Percentiles rank a stretch among this genome's conserved stretches.
Conservation (phyloP, 23 tunicate genomes). For the Phallusia fumigata region DNA sequence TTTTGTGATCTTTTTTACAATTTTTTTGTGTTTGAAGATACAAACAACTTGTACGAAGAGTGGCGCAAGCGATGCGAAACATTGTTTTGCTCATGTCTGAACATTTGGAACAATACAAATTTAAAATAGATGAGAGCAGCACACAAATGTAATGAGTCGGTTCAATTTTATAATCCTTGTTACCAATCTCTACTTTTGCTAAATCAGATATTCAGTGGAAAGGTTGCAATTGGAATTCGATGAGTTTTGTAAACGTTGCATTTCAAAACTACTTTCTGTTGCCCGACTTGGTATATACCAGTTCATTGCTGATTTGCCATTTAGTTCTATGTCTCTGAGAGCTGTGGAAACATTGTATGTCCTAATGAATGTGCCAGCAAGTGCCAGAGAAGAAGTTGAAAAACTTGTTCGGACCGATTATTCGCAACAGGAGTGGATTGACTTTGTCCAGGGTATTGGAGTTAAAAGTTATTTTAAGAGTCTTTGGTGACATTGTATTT, state of each 20-base stretch:
- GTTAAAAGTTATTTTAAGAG: too few species aligned
- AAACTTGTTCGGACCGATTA: conserved; percentile 56
- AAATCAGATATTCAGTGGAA: conserved; percentile 36
- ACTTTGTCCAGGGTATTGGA: conserved; percentile 82
- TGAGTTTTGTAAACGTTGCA: conserved; percentile 89
- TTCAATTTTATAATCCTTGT: not conserved
- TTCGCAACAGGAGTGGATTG: conserved; percentile 80
- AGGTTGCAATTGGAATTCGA: conserved; percentile 81
- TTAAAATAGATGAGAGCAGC: not conserved
- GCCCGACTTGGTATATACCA: conserved; percentile 89
- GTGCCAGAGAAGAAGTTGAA: conserved; percentile 81
- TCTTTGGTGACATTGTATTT: too few species aligned
- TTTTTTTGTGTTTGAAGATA: conserved; percentile 53
- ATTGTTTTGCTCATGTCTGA: conserved; percentile 61
- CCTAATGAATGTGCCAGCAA: conserved; percentile 93
- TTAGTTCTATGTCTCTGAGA: conserved; percentile 52
- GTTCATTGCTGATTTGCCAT: conserved; percentile 88
- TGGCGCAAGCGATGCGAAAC: conserved; percentile 80
- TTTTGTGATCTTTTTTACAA: too few species aligned
- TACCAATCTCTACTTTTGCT: not conserved
- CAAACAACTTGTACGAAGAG: conserved; percentile 84
- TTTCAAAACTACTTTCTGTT: conserved; percentile 70
- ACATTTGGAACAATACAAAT: conserved; percentile 50
- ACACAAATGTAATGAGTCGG: not conserved
- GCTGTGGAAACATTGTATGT: conserved; percentile 84